Base-by-base conservation (phyloP, 2,888 invertebrate species). In the Pomacea canaliculata region DNA sequence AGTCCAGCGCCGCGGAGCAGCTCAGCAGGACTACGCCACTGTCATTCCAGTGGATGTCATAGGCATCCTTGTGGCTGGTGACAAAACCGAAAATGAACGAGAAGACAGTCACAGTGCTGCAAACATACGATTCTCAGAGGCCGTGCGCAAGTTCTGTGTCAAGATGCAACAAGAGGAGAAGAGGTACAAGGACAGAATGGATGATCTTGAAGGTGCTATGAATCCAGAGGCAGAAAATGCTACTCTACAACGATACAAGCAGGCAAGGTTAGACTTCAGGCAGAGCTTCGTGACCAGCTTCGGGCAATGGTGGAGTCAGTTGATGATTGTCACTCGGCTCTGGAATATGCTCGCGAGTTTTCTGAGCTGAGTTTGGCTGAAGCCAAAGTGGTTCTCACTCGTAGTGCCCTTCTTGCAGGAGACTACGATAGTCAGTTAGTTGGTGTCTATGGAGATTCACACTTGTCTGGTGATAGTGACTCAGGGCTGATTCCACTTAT, bases 401-500 rank as follows among this genome's bases (percentile, higher is more conserved):
- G 85, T 37, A 84, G 82, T 51, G 82, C 84, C 13, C 73, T 86
- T 19, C 79, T 89, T 18, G 88, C 88, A 27, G 89, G 89, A 19
- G 89, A 89, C 73, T 89, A 86, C 74, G 89, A 90, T 74, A 85
- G 85, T 75, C 84, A 76, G 76, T 78, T 89, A 60, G 78, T 83
- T 19, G 89, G 89, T 62, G 86, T 88, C 19, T 88, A 88, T 74
- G 89, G 89, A 13, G 88, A 89, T 73, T 81, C 82, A 18, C 83
- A 87, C 66, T 77, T 82, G n/a, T 76, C 84, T 4, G 79, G 80
- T 7, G 75, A 81, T 23, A 79, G 82, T 62, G 88, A 88, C 77
- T 85, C 87, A 9, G 88, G 88, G 70, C 81, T 90, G 71, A 83
- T 89, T n/a, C 89, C 90, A 8, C 81, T 90, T 60, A 80, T 90